Conservation (phyloP, 1,140 invertebrate genomes). For the Heterodera schachtii region DNA sequence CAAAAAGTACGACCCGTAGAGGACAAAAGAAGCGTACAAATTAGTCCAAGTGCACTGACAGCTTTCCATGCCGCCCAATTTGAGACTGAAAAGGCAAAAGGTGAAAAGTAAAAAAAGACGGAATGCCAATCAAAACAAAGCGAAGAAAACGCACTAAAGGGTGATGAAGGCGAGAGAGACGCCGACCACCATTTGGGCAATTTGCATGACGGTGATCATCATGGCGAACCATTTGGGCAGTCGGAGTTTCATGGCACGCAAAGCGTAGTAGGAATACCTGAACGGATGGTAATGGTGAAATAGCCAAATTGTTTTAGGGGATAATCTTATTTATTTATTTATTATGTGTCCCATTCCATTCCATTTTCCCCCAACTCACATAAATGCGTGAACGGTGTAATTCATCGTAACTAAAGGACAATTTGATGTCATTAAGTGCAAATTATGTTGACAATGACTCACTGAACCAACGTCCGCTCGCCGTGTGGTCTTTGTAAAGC, state of each 20-base stretch:
- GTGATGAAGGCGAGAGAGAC: constrained; percentile 84
- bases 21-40: constrained; percentile 85
- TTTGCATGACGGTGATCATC: constrained; percentile 86
- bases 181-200: constrained; percentile 92
- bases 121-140: neutral
- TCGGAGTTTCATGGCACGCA: constrained; percentile 81
- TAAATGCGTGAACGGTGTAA: constrained; percentile 76
- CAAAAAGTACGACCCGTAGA: constrained; percentile 79
- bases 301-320: no score
- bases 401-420: constrained; percentile 83
- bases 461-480: constrained; percentile 90
- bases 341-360: neutral
- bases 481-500: constrained; percentile 91
- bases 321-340: no score
- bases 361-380: constrained; percentile 9
- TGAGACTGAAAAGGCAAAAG: constrained; percentile 68
- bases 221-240: constrained; percentile 83
- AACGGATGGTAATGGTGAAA: constrained; percentile 10
- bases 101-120: neutral
- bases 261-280: constrained; percentile 95
- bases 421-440: neutral
- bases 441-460: neutral
- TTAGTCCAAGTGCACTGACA: constrained; percentile 86
- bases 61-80: constrained; percentile 67
- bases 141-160: constrained; percentile 10